Conservation (phyloP, 2,113 vertebrate species). For the Penelope pileata region DNA sequence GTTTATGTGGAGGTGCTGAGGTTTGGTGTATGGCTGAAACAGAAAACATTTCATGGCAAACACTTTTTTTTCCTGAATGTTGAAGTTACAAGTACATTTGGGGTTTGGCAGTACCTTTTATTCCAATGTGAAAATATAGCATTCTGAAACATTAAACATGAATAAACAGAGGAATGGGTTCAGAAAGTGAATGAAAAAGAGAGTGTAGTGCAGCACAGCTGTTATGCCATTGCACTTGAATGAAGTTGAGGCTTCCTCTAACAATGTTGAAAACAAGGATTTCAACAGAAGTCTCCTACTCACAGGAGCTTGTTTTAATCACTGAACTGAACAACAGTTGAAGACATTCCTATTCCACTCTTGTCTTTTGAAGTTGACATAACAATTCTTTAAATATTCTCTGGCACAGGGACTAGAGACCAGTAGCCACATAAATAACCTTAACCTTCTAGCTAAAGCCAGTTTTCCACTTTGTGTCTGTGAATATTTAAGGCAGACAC, state of each 20-base stretch:
- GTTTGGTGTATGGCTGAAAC: not conserved
- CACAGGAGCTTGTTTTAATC: not conserved
- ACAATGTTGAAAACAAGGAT: not conserved
- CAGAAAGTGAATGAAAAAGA: not conserved
- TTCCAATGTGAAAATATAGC: not conserved
- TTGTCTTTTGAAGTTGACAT: not conserved
- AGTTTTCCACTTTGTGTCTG: not conserved
- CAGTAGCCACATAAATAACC: not conserved
- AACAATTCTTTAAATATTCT: constrained; percentile 10
- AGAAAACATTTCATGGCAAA: not conserved
- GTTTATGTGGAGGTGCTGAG: not conserved
- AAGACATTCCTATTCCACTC: not conserved
- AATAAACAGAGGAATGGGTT: not conserved
- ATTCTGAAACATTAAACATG: not conserved
- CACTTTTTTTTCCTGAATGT: not conserved
- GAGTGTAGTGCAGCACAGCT: not conserved
- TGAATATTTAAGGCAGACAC: not conserved
- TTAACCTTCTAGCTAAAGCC: not conserved
- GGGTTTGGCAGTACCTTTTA: not conserved
- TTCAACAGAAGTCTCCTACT: not conserved
- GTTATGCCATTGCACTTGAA: not conserved
- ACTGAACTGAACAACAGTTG: not conserved
- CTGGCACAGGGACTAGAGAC: not conserved
- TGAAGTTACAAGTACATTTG: not conserved
- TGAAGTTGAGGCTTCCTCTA: not conserved